Percentiles rank a stretch among this genome's conserved stretches.
These are phyloP conservation scores for Neolamprologus ventralis DNA, from an alignment of 2,113 vertebrate species.

Conservation along the genomic window DNA sequence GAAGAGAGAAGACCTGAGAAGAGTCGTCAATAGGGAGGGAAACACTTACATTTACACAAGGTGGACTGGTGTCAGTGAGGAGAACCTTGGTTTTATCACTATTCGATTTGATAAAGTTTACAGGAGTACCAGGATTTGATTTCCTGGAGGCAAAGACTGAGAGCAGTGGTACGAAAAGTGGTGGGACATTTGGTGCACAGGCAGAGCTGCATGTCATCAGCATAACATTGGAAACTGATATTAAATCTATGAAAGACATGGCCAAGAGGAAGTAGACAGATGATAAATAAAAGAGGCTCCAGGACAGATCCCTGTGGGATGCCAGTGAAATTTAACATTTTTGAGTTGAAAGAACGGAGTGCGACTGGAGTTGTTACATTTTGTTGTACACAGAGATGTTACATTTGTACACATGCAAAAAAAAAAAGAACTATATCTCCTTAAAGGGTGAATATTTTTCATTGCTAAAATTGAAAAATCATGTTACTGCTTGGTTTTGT, in stretches of 20 bases:
- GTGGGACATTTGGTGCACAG: not conserved
- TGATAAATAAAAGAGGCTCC: not conserved
- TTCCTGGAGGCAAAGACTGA: not conserved
- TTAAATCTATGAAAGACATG: not conserved
- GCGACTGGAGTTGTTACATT: not conserved
- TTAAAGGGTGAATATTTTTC: not conserved
- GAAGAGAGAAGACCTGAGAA: not conserved
- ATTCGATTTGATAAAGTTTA: not conserved
- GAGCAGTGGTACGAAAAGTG: not conserved
- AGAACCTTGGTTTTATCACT: not conserved
- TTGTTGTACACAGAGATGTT: not conserved
- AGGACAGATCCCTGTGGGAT: not conserved
- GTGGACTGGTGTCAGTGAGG: not conserved
- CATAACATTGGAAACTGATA: not conserved
- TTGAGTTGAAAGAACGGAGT: not conserved
- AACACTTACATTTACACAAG: not conserved
- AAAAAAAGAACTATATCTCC: rapidly evolving
- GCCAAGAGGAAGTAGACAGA: not conserved
- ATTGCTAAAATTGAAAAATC: not conserved
- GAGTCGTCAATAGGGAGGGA: not conserved
- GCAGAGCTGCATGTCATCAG: not conserved
- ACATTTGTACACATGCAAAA: not conserved
- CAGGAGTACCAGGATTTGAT: not conserved
- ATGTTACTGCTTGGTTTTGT: not conserved
- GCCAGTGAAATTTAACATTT: not conserved